These are phyloP conservation scores for Apogon hyalosoma DNA, from an alignment of 2,797 vertebrate species.

Conservation along the genomic window DNA sequence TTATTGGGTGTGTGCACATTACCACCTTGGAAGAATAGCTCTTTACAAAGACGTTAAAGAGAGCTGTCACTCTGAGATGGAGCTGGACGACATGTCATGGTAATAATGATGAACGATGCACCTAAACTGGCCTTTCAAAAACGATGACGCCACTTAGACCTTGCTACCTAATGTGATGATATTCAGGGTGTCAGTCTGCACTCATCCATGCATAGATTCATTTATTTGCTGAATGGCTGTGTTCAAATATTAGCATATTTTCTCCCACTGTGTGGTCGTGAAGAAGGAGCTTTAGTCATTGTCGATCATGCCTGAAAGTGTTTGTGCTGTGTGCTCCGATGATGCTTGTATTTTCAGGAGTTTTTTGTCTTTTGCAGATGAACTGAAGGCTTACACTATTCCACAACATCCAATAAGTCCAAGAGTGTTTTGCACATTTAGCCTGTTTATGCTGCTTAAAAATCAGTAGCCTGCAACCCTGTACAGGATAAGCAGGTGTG, in stretches of 20 bases:
- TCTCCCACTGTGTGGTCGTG: constrained; percentile 36
- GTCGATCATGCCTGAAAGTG: constrained; percentile 34
- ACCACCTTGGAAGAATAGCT: constrained; percentile 58
- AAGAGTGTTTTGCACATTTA: neutral
- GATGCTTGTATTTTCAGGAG: neutral
- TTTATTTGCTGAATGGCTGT: constrained; percentile 52
- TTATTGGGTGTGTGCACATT: constrained; percentile 60
- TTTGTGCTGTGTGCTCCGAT: constrained; percentile 6
- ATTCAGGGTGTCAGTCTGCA: constrained; percentile 55
- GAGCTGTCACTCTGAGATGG: constrained; percentile 55
- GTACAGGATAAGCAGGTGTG: neutral
- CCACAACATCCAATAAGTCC: neutral
- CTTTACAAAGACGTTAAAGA: constrained; percentile 62
- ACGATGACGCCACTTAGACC: constrained; percentile 55
- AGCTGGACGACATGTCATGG: constrained; percentile 27
- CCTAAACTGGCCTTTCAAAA: constrained; percentile 41
- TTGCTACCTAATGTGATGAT: constrained; percentile 57
- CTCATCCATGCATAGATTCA: constrained; percentile 60
- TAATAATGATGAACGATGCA: constrained; percentile 69
- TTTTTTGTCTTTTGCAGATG: neutral
- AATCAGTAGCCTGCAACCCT: constrained; percentile 2
- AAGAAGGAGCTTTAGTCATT: constrained; percentile 51
- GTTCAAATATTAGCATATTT: constrained; percentile 65
- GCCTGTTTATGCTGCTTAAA: neutral
- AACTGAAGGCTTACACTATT: neutral